Percentiles rank a stretch among this genome's conserved stretches.
Conservation (phyloP, 2,113 vertebrate genomes). For the Rostratula benghalensis region DNA sequence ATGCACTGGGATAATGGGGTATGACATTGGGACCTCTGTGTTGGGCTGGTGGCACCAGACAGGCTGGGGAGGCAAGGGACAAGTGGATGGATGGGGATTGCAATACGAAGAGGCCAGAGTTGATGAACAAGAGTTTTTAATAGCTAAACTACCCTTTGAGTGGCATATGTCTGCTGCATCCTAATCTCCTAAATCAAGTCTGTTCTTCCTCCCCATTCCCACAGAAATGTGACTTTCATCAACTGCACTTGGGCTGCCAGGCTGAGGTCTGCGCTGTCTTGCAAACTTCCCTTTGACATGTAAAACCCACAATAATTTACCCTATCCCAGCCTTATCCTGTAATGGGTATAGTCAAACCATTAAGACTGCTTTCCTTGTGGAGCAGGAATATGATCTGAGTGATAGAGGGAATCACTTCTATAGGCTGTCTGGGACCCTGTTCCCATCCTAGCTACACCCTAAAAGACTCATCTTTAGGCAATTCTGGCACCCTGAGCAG, state of each 20-base stretch:
- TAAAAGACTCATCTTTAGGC: background rate
- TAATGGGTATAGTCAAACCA: background rate
- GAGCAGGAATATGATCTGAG: background rate
- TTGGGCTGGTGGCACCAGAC: background rate
- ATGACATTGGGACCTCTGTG: accelerated
- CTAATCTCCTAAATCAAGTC: background rate
- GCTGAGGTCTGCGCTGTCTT: background rate
- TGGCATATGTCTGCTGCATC: background rate
- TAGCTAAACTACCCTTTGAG: background rate
- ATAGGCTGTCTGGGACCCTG: background rate
- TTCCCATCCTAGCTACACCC: background rate
- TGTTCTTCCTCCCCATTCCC: background rate
- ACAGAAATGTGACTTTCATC: background rate
- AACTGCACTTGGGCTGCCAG: background rate
- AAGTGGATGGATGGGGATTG: background rate
- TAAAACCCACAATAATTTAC: background rate
- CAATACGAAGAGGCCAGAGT: background rate
- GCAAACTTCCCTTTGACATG: background rate
- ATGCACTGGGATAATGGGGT: background rate
- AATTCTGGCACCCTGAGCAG: background rate
- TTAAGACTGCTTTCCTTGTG: background rate
- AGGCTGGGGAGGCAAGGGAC: background rate
- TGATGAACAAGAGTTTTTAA: background rate
- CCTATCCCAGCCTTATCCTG: background rate
- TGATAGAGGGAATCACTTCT: background rate